Percentiles rank a stretch among this genome's conserved stretches.
Conservation (phyloP, 1,140 invertebrate species). For the Oscheius sp. region DNA sequence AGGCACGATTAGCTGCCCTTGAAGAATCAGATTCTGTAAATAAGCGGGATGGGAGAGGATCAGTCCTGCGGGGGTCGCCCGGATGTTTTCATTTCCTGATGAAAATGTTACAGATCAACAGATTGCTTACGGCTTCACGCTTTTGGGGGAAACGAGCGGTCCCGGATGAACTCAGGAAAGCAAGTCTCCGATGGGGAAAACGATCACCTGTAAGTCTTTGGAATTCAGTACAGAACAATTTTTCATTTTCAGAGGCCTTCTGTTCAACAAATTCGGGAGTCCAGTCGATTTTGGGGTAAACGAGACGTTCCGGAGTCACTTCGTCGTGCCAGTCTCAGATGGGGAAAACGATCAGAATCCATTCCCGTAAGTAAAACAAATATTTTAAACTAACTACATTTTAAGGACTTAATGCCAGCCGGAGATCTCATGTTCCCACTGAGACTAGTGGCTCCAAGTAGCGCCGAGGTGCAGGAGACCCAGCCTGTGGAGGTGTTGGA, state of each 20-base stretch:
- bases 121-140: neutral
- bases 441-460: no score
- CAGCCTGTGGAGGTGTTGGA: no score
- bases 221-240: no score
- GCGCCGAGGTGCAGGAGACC: no score
- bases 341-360: conserved; percentile 27
- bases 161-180: neutral
- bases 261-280: neutral
- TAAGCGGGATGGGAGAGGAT: no score
- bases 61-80: no score
- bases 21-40: no score
- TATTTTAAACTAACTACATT: no score
- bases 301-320: neutral
- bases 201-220: neutral
- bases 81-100: neutral
- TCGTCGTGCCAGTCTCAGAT: conserved; percentile 4
- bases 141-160: neutral
- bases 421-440: no score
- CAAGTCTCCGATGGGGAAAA: conserved; percentile 1
- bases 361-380: neutral
- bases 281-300: conserved; percentile 19
- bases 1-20: no score
- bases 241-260: neutral
- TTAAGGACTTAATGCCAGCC: no score
- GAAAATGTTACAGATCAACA: conserved; percentile 1